Evolutionary conservation across 2,113 vertebrate genomes (phyloP).

Genomic region (Leuciscus idus): DNA sequence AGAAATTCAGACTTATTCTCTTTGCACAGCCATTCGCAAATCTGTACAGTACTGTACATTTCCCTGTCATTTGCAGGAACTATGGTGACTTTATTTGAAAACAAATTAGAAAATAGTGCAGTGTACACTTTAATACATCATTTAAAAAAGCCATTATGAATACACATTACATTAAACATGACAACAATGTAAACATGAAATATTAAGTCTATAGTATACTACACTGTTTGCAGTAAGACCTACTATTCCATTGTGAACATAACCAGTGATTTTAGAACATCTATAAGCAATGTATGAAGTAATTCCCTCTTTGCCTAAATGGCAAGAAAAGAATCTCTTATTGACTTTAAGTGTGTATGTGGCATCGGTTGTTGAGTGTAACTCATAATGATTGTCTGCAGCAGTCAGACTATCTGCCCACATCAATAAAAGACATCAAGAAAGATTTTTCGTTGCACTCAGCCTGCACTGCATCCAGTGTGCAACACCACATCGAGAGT

Average conservation of each 20-base stretch:
- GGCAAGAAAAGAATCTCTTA: background rate
- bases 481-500: background rate
- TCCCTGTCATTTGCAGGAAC: background rate
- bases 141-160: background rate
- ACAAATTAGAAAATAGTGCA: background rate
- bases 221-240: background rate
- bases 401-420: background rate
- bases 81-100: background rate
- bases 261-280: background rate
- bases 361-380: background rate
- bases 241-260: background rate
- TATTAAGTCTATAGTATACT: background rate
- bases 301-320: background rate
- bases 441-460: background rate
- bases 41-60: no score
- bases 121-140: background rate
- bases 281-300: background rate
- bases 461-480: background rate
- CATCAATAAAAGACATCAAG: background rate
- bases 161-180: background rate
- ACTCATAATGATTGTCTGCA: background rate
- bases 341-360: background rate
- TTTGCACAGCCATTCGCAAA: background rate
- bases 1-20: background rate
- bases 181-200: no score